phyloP scores from a whole-genome alignment of 2,888 invertebrate genomes.

The Dryocosmus kuriphilus region DNA sequence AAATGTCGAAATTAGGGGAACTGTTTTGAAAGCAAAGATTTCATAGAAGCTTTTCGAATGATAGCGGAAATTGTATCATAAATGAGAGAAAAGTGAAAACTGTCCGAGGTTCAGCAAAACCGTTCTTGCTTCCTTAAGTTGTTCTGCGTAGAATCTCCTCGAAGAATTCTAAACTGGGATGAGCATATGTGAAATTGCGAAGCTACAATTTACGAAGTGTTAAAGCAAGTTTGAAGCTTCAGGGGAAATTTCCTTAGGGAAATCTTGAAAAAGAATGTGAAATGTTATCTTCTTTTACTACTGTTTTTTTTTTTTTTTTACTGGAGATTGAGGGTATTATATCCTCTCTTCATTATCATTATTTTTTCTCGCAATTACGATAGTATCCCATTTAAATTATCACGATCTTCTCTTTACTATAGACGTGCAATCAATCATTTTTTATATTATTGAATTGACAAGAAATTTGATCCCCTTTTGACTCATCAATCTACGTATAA shows the following conservation, averaged over 20 bases:
- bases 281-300: not conserved
- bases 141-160: conserved; percentile 54
- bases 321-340: no score
- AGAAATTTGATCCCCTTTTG: not conserved
- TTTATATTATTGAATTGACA: not conserved
- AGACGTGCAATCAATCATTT: not conserved
- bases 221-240: not conserved
- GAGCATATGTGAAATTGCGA: conserved; percentile 49
- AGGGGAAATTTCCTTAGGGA: not conserved
- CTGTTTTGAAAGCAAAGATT: conserved; percentile 20
- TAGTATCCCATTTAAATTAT: no score
- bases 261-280: not conserved
- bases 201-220: conserved; percentile 40
- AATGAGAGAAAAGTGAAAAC: conserved; percentile 9
- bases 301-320: not conserved
- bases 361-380: no score
- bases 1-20: not conserved
- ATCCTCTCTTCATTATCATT: no score
- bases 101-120: conserved; percentile 13
- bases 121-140: conserved; percentile 51
- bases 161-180: conserved; percentile 57
- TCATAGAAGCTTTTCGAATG: conserved; percentile 26
- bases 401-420: no score
- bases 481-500: not conserved
- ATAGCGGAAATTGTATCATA: conserved; percentile 6